Percentiles rank a stretch among this genome's conserved stretches.
Conservation (phyloP, 2,797 vertebrate genomes). For the Novumbra hubbsi region DNA sequence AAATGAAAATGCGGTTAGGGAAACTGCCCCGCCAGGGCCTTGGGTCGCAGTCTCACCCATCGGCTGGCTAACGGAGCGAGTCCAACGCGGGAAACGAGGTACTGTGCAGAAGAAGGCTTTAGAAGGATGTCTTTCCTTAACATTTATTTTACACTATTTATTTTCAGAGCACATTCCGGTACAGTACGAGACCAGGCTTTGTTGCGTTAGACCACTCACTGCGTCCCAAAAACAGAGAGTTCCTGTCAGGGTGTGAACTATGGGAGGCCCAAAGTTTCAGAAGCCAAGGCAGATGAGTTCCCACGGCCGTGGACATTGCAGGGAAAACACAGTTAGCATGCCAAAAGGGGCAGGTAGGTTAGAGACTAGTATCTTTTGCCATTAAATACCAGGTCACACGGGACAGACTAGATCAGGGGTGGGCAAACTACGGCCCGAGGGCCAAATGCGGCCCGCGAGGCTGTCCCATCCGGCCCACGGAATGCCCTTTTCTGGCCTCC, state of each 20-base stretch:
- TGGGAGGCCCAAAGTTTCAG: constrained; percentile 23
- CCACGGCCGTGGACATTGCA: constrained; percentile 25
- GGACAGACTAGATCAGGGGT: too few relatives aligned
- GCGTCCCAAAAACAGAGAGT: constrained; percentile 19
- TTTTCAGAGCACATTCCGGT: background rate
- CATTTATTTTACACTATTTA: background rate
- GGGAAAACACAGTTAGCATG: background rate
- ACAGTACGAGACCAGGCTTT: background rate
- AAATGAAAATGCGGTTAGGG: too few relatives aligned
- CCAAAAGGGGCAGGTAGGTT: background rate
- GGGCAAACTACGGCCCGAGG: too few relatives aligned
- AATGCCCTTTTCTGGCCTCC: too few relatives aligned
- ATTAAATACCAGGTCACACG: constrained; percentile 42
- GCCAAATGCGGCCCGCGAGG: too few relatives aligned
- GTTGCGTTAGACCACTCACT: background rate
- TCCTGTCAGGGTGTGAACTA: constrained; percentile 44
- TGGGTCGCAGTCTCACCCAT: background rate
- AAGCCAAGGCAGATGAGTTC: constrained; percentile 28
- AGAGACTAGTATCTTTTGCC: constrained; percentile 15
- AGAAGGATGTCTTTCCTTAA: background rate
- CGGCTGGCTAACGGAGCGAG: background rate
- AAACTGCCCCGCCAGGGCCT: background rate
- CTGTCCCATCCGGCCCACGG: too few relatives aligned
- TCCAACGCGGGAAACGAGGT: too few relatives aligned
- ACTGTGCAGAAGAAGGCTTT: background rate